These are phyloP conservation scores for Mormoops blainvillei DNA, from an alignment of 2,113 vertebrate species.

Conservation along the genomic window DNA sequence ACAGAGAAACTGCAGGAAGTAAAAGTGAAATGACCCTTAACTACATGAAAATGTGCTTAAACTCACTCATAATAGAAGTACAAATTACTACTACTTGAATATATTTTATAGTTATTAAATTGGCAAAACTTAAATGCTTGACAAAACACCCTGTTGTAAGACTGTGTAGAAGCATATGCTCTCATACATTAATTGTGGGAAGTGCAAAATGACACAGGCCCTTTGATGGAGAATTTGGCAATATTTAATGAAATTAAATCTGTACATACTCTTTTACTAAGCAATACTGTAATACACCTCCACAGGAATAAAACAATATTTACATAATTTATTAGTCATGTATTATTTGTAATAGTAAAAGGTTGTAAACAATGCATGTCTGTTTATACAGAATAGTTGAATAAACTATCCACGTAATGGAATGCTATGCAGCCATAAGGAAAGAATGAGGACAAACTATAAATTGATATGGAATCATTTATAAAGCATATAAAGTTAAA, in stretches of 20 bases:
- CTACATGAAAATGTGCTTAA: conserved; percentile 1
- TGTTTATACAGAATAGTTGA: not conserved
- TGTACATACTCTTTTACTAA: not conserved
- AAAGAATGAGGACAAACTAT: not conserved
- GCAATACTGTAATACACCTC: not conserved
- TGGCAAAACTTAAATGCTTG: not conserved
- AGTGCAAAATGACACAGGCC: not conserved
- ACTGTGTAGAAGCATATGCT: not conserved
- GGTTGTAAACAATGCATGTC: not conserved
- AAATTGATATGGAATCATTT: not conserved
- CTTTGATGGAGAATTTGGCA: conserved; percentile 7
- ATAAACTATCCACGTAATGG: not conserved
- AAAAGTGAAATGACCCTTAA: not conserved
- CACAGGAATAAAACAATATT: not conserved
- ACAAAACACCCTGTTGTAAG: not conserved
- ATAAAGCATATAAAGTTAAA: not conserved
- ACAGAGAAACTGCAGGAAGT: not conserved
- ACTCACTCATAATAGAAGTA: conserved; percentile 29
- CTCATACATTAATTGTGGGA: not conserved
- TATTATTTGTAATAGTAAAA: not conserved
- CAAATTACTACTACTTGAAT: not conserved
- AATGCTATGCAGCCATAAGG: not conserved
- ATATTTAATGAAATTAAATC: not conserved
- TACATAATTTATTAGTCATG: not conserved
- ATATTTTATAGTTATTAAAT: conserved; percentile 11